Base-by-base conservation (phyloP, 2,113 vertebrate species). In the Nyctereutes procyonoides region DNA sequence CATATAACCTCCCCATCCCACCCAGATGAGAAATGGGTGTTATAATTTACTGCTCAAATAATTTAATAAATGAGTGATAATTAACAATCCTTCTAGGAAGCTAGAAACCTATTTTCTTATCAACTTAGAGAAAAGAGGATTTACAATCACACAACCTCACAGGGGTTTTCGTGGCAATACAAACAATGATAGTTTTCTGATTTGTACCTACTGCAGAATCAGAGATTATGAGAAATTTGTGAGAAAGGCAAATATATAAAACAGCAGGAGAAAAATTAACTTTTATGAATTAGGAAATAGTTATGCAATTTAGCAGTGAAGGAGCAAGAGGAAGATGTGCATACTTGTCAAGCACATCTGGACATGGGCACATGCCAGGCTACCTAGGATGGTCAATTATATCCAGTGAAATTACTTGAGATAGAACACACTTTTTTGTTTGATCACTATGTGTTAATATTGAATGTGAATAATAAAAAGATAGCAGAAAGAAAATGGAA, bases 261-360 rank as follows among this genome's bases (percentile, higher is more conserved):
- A 79, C 28, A 84, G 32, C 14, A 91, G 77, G 60, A 83, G n/a
- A 93, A 94, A 92, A 94, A 88, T 79, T 15, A 88, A n/a, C 9
- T 92, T 79, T 73, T 94, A 58, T 65, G 8, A 80, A 89, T 82
- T 94, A 69, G 20, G 32, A 62, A 92, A 84, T 80, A 96, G 63
- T 48, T 22, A 4, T 12, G 14, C 17, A 88, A 17, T 94, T 77
- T 60, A 94, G 5, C 55, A 92, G 77, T 38, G 35, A 90, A 20
- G 63, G 26, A 69, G 1, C 4, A 16, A 86, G 4, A 38, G 62
- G 58, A 4, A 88, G 22, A 56, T 62, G 14, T 24, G 16, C 2
- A 9, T 60, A 53, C 48, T 82, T 77, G 16, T 11, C 16, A 71
- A 53, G 4, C 2, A 43, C 15, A 22, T n/a, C 19, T 76, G 56